A percentile compares a stretch with the other conserved stretches of the same genome.
Conservation (phyloP, 2,888 invertebrate species). For the Andrena minutula region DNA sequence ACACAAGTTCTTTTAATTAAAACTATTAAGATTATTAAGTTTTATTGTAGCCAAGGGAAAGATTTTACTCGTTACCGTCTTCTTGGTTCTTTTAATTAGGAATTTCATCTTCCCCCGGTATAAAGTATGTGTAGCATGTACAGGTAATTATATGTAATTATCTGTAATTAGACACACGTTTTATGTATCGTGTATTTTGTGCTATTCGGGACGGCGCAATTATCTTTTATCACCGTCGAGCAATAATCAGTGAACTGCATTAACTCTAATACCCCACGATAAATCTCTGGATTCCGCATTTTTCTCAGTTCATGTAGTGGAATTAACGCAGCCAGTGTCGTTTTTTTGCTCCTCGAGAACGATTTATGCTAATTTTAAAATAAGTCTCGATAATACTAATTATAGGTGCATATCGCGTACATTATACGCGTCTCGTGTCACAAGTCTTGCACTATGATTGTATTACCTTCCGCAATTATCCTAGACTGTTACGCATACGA, state of each 20-base stretch:
- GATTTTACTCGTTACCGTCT: neutral
- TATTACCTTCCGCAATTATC: neutral
- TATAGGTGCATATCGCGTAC: neutral
- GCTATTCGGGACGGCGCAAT: constrained; percentile 11
- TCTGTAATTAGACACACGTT: constrained; percentile 14
- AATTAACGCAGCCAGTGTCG: constrained; percentile 1
- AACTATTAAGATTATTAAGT: neutral
- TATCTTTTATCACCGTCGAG: constrained; percentile 33
- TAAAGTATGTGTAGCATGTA: neutral
- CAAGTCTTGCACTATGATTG: neutral
- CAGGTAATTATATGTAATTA: constrained; percentile 29
- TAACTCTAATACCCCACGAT: constrained; percentile 20
- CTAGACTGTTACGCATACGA: neutral
- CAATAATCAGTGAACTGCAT: constrained; percentile 25
- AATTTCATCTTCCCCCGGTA: neutral
- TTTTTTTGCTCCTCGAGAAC: neutral
- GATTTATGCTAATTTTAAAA: constrained; percentile 35
- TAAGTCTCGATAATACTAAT: constrained; percentile 14
- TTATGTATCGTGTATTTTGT: constrained; percentile 19
- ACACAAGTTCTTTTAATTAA: neutral
- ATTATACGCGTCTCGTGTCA: neutral
- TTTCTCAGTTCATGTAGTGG: neutral
- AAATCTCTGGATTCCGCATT: constrained; percentile 9
- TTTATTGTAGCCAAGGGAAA: no score
- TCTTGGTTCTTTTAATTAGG: constrained; percentile 4